Percentiles rank a stretch among this genome's conserved stretches.
These are phyloP conservation scores for Stegophylla sp. DNA, from an alignment of 2,888 invertebrate genomes.

Conservation along the genomic window DNA sequence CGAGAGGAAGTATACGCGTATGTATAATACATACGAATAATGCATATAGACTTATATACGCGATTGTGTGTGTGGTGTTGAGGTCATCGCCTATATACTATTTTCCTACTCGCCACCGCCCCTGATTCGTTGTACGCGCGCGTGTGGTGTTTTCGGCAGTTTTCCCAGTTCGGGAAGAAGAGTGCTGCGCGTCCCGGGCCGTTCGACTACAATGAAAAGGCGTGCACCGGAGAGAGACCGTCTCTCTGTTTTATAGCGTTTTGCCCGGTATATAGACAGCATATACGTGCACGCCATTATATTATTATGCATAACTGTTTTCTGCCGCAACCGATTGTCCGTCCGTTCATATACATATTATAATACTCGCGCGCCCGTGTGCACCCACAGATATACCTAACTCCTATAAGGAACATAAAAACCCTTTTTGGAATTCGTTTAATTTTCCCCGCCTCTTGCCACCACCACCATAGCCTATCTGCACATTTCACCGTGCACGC, in stretches of 20 bases:
- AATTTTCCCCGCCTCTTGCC: background rate
- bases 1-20: background rate
- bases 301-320: conserved; percentile 55
- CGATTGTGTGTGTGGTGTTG: conserved; percentile 11
- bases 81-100: conserved; percentile 45
- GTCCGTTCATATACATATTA: background rate
- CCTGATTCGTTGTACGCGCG: background rate
- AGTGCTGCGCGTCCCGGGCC: conserved; percentile 35
- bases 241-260: conserved; percentile 51
- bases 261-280: background rate
- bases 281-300: background rate
- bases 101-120: conserved; percentile 16
- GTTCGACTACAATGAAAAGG: conserved; percentile 54
- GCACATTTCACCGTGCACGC: background rate
- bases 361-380: background rate
- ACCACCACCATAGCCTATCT: background rate
- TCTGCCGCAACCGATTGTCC: conserved; percentile 57
- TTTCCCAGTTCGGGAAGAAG: conserved; percentile 44
- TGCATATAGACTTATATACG: too few species aligned
- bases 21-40: background rate
- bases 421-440: conserved; percentile 36
- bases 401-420: conserved; percentile 51
- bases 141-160: conserved; percentile 53
- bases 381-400: conserved; percentile 1
- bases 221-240: conserved; percentile 37